These are phyloP conservation scores for Heliornis fulica DNA, from an alignment of 2,113 vertebrate genomes.

Conservation along the genomic window DNA sequence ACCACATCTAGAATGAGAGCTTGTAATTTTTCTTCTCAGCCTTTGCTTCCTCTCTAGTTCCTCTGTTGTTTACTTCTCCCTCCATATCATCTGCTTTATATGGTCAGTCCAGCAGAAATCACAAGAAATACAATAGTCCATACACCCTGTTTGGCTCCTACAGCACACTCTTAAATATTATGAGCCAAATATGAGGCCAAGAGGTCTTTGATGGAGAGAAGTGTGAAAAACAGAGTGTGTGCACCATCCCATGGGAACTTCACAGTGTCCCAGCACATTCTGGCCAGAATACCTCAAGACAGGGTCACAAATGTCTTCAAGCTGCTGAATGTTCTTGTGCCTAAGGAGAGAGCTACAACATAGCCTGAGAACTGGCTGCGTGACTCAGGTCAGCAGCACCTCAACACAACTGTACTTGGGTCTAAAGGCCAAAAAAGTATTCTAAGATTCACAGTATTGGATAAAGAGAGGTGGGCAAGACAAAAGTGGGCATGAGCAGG, in stretches of 20 bases:
- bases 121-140: not conserved
- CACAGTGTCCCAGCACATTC: not conserved
- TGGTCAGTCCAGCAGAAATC: accelerated
- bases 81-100: accelerated
- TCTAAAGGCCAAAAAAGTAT: not conserved
- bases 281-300: not conserved
- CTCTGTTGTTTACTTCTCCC: not conserved
- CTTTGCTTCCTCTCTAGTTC: not conserved
- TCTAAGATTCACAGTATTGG: not conserved
- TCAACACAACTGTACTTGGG: not conserved
- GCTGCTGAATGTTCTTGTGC: not conserved
- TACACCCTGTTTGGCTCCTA: not conserved
- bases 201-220: not conserved
- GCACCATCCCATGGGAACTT: not conserved
- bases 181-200: not conserved
- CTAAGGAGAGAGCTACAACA: not conserved
- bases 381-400: not conserved
- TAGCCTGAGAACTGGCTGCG: not conserved
- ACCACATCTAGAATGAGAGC: not conserved
- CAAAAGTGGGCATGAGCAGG: not conserved
- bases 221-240: accelerated
- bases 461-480: not conserved
- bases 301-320: not conserved
- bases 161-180: not conserved
- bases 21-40: not conserved